Conservation (phyloP, 2,888 invertebrate genomes). For the Agonopterix arenella region DNA sequence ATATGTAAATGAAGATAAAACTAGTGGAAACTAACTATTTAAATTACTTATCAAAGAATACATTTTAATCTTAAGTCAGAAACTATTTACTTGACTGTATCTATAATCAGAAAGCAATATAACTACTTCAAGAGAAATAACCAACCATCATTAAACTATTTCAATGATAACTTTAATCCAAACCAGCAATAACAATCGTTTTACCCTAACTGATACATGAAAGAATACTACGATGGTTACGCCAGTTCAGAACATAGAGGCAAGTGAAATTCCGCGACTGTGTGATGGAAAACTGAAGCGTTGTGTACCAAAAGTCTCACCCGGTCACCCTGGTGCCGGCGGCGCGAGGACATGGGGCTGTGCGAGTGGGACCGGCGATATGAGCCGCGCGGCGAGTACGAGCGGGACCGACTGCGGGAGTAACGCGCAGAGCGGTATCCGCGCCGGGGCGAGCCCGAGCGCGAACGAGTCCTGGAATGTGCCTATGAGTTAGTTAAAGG, state of each 20-base stretch:
- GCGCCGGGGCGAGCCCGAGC: constrained; percentile 77
- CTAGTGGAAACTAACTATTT: no score
- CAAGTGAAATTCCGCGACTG: constrained; percentile 1
- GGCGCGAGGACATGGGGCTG: constrained; percentile 89
- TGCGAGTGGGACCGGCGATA: constrained; percentile 82
- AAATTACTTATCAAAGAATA: no score
- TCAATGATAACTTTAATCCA: no score
- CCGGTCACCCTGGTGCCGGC: constrained; percentile 86
- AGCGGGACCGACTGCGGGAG: constrained; percentile 80
- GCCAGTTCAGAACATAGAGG: no score
- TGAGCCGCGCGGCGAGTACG: constrained; percentile 78
- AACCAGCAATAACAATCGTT: no score
- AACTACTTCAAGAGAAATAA: no score
- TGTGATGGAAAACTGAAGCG: not conserved
- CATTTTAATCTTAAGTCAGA: no score
- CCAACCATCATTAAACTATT: no score
- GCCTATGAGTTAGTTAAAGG: not conserved
- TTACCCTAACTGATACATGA: no score
- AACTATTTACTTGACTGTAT: no score
- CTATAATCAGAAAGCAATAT: no score
- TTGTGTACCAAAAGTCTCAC: constrained; percentile 45
- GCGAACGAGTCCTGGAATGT: constrained; percentile 65
- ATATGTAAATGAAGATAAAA: not conserved
- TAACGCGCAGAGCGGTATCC: constrained; percentile 73
- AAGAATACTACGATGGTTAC: no score